phyloP scores from a whole-genome alignment of 2,113 vertebrate genomes.

The Malaclemys terrapin region DNA sequence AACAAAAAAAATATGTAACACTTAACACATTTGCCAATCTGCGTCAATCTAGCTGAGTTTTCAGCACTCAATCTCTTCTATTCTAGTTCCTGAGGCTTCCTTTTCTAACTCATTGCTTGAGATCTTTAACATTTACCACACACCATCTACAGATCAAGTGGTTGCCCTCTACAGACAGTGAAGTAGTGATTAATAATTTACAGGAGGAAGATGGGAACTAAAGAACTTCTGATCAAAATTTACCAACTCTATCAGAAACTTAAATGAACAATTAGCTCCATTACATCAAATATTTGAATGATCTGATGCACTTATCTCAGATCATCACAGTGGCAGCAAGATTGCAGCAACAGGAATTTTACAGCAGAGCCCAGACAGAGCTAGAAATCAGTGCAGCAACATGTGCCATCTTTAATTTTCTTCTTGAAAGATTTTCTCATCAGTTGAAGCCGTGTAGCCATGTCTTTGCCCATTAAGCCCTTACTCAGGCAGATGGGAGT shows the following conservation, averaged over 20 bases:
- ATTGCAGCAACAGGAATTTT: not conserved
- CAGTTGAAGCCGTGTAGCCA: not conserved
- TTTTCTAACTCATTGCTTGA: not conserved
- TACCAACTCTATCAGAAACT: not conserved
- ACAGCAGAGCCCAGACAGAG: not conserved
- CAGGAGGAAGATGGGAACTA: not conserved
- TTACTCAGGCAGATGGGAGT: not conserved
- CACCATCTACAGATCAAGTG: not conserved
- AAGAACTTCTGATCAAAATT: conserved; percentile 37
- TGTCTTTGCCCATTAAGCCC: not conserved
- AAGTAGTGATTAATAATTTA: conserved; percentile 43
- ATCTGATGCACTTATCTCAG: not conserved
- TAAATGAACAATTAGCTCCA: conserved; percentile 20
- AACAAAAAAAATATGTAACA: not conserved
- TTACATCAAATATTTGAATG: not conserved
- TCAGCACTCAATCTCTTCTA: not conserved
- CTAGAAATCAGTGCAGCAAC: not conserved
- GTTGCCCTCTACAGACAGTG: not conserved
- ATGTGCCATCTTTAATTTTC: not conserved
- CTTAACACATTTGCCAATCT: not conserved
- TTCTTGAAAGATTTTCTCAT: not conserved
- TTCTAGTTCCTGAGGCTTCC: not conserved
- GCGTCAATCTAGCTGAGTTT: no score
- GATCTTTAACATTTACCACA: not conserved
- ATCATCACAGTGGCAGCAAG: rapidly evolving